Conservation (phyloP, 2,113 vertebrate species). For the Myotis yumanensis region DNA sequence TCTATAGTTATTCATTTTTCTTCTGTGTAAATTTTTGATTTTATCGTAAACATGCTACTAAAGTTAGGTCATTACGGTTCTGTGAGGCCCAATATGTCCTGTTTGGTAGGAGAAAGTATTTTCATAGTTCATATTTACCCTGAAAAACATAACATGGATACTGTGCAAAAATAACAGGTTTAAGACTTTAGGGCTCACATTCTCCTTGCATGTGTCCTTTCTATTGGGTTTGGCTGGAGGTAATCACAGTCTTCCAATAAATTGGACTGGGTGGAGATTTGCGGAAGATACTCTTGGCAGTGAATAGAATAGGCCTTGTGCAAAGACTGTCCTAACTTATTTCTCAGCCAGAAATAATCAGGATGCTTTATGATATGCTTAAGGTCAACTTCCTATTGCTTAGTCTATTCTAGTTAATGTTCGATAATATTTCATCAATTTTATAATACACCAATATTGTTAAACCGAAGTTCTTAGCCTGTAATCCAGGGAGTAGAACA, state of each 20-base stretch:
- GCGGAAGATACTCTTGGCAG: background rate
- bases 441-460: background rate
- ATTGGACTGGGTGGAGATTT: background rate
- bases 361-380: background rate
- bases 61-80: background rate
- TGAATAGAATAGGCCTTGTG: background rate
- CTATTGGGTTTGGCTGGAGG: background rate
- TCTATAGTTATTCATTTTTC: background rate
- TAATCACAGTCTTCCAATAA: background rate
- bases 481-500: background rate
- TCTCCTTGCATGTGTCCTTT: background rate
- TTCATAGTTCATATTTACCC: background rate
- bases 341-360: background rate
- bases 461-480: background rate
- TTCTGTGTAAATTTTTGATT: background rate
- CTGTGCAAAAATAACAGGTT: background rate
- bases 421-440: background rate
- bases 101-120: background rate
- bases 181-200: background rate
- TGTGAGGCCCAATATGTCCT: background rate
- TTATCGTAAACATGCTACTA: background rate
- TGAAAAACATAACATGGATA: background rate
- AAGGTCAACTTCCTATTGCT: constrained; percentile 5
- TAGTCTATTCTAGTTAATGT: background rate
- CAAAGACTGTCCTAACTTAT: background rate